Conservation (phyloP, 2,888 invertebrate genomes). For the Clunio marinus region DNA sequence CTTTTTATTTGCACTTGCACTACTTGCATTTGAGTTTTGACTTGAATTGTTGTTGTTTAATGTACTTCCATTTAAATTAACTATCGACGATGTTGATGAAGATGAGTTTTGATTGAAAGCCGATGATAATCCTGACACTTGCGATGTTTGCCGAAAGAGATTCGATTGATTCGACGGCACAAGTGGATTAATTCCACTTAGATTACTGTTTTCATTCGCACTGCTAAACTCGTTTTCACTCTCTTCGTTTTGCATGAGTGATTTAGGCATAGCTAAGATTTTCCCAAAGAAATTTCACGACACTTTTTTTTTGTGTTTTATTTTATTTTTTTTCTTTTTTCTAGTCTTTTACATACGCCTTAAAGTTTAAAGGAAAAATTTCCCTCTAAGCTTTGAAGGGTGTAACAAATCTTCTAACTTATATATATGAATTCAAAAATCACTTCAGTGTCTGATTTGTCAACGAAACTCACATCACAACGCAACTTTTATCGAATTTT, state of each 20-base stretch:
- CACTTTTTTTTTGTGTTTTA: no score
- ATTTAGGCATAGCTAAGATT: conserved; percentile 34
- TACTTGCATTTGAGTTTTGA: conserved; percentile 40
- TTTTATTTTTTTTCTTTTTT: no score
- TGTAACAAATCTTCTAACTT: no score
- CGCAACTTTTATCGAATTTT: neutral
- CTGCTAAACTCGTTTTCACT: conserved; percentile 38
- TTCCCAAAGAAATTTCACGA: no score
- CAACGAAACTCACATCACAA: neutral
- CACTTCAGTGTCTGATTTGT: no score
- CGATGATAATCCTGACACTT: conserved; percentile 25
- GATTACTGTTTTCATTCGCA: conserved; percentile 35
- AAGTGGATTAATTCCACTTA: conserved; percentile 34
- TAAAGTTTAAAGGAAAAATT: no score
- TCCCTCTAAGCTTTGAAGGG: no score
- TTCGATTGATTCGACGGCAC: conserved; percentile 27
- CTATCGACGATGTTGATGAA: conserved; percentile 32
- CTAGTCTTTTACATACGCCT: no score
- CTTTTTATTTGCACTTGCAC: conserved; percentile 44
- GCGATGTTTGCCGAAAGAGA: conserved; percentile 23
- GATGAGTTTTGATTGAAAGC: conserved; percentile 36
- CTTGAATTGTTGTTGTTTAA: conserved; percentile 18
- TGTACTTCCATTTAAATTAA: conserved; percentile 25
- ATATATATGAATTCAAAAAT: no score
- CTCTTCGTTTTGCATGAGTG: conserved; percentile 32